Evolutionary conservation across 2,797 vertebrate species (phyloP).

Genomic region (Strix occidentalis): DNA sequence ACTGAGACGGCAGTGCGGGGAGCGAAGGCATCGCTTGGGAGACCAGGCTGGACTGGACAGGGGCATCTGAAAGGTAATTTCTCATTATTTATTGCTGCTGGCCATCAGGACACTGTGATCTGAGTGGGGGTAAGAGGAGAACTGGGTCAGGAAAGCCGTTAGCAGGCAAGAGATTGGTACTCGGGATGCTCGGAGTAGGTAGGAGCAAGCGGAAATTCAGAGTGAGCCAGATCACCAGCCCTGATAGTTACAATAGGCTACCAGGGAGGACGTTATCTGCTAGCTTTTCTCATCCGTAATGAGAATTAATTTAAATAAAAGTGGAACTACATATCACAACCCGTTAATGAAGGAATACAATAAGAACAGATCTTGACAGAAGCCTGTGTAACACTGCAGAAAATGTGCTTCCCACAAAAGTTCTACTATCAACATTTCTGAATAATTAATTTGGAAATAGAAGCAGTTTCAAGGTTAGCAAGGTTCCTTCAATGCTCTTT

Average conservation of each 20-base stretch:
- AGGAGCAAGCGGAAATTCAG: background rate
- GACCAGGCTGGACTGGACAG: background rate
- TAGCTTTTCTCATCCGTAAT: background rate
- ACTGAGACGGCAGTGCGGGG: fast-evolving
- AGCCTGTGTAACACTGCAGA: background rate
- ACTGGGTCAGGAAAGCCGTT: fast-evolving
- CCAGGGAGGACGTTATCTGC: background rate
- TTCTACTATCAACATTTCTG: background rate
- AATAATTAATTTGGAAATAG: slow-evolving; percentile 24
- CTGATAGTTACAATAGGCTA: background rate
- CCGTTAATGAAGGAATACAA: background rate
- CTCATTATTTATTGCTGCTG: background rate
- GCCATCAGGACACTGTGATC: background rate
- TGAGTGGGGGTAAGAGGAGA: fast-evolving
- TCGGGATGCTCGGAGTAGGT: fast-evolving
- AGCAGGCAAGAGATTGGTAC: background rate
- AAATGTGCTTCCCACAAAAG: background rate
- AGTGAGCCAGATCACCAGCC: background rate
- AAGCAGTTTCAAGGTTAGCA: slow-evolving; percentile 17
- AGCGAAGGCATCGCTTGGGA: fast-evolving
- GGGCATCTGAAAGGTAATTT: background rate
- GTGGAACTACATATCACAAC: background rate
- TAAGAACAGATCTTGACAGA: background rate
- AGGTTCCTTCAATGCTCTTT: background rate
- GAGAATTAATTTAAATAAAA: slow-evolving; percentile 16